Percentiles rank a stretch among this genome's conserved stretches.
Evolutionary conservation across 2,113 vertebrate species (phyloP).

Genomic region (Bufo gargarizans): DNA sequence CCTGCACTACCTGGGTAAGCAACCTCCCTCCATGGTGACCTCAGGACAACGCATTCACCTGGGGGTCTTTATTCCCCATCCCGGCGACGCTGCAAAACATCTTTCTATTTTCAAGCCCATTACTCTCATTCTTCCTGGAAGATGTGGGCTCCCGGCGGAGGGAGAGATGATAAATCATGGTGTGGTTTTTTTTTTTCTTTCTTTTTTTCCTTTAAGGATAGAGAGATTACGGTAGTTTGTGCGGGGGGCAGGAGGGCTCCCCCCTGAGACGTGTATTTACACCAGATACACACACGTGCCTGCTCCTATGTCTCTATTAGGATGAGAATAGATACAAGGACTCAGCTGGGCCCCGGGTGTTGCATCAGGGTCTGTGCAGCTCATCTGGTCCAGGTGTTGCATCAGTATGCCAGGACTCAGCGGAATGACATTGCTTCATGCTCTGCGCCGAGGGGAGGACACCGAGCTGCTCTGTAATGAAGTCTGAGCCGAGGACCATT

Average conservation of each 20-base stretch:
- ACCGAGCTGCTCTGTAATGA: background rate
- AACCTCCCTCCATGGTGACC: background rate
- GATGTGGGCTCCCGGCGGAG: conserved; percentile 57
- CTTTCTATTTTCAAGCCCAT: background rate
- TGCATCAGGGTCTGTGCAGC: conserved; percentile 64
- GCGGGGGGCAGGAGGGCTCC: conserved; percentile 37
- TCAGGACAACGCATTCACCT: background rate
- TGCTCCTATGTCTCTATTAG: conserved; percentile 57
- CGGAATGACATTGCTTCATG: conserved; percentile 51
- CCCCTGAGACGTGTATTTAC: conserved; percentile 58
- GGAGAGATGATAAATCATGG: conserved; percentile 75
- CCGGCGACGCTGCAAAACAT: background rate
- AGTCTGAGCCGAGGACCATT: background rate
- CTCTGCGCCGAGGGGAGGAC: conserved; percentile 45
- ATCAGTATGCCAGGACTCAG: conserved; percentile 49
- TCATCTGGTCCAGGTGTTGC: conserved; percentile 51
- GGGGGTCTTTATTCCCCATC: background rate
- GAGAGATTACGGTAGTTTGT: conserved; percentile 54
- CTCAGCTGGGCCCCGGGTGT: conserved; percentile 61
- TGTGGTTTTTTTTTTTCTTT: conserved; percentile 61
- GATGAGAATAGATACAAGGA: conserved; percentile 61
- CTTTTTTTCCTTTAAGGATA: conserved; percentile 67
- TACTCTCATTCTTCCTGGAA: conserved; percentile 17
- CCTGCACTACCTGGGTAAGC: background rate
- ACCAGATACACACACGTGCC: conserved; percentile 57